A percentile compares a stretch with the other conserved stretches of the same genome.
Conservation (phyloP, 2,888 invertebrate species). For the Belgica antarctica region DNA sequence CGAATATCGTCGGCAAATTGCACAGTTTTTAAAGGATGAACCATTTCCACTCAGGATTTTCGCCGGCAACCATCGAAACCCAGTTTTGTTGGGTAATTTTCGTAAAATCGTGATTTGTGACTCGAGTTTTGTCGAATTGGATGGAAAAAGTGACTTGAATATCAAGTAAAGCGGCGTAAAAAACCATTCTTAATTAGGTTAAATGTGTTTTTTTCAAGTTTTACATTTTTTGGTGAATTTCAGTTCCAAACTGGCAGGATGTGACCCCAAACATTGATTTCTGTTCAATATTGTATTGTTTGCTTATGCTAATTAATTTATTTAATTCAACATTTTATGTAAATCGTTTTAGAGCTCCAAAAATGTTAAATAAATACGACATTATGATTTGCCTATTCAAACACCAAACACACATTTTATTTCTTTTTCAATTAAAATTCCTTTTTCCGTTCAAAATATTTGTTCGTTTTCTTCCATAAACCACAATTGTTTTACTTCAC, state of each 20-base stretch:
- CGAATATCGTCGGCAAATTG: background rate
- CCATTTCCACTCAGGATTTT: background rate
- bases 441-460: background rate
- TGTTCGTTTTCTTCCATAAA: background rate
- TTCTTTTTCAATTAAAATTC: background rate
- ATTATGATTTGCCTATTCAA: constrained; percentile 42
- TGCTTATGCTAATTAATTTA: constrained; percentile 42
- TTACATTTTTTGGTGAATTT: constrained; percentile 5
- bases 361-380: constrained; percentile 37
- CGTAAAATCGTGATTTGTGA: background rate
- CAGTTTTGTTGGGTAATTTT: too few species aligned
- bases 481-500: constrained; percentile 6
- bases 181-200: background rate
- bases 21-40: background rate
- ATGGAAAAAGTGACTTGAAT: background rate
- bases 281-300: background rate
- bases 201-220: background rate
- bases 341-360: constrained; percentile 21
- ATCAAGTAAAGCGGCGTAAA: background rate
- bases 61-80: too few species aligned
- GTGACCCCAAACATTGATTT: constrained; percentile 21
- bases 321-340: constrained; percentile 44
- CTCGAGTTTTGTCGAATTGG: background rate
- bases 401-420: background rate
- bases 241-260: constrained; percentile 13